Base-by-base conservation (phyloP, 2,113 vertebrate genomes). In the Calyptomena viridis region DNA sequence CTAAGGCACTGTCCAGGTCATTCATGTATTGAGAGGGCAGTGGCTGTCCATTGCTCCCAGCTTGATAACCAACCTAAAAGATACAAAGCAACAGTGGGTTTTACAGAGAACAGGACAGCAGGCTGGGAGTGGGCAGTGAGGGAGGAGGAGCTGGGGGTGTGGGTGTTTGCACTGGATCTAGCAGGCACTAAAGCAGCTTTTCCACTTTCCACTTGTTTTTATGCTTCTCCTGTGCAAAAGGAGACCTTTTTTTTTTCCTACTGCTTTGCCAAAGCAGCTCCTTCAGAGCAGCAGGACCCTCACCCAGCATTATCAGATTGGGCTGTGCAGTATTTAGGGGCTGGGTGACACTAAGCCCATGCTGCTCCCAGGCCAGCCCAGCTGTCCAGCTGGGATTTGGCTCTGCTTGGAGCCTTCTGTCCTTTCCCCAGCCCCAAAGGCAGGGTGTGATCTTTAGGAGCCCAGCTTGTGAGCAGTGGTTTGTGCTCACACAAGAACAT, bases 11-110 rank as follows among this genome's bases (percentile, higher is more conserved):
- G 96, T 99, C 99, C 97, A 99, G 98, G 85, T 99, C 98, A 14
- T 99, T 99, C 98, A 99, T 99, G 97, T 99, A 99, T 84, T 98
- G 99, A 33, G 98, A 97, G 52, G 99, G 99, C 86, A 99, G 98
- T 15, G 98, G 98, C 97, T 99, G 99, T 50, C 99, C 99, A 20
- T 99, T 99, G 95, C 99, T 99, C 40, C 99, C 99, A 67, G 99
- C 99, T 95, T 99, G 98, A 94, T 99, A 99, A 95, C 99, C 99
- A 94, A 99, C 99, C 99, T 99, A 96, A 72, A 95, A 66, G 75
- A 87, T 60, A 95, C 50, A 96, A 87, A 83, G 76, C 10, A 15
- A 95, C 55, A 94, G 47, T 1, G 42, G 42, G n/a, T 22, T 91
- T 96, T 67, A 86, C 49, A 37, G 46, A 81, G 42, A 87, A 53